Percentiles rank a stretch among this genome's conserved stretches.
Evolutionary conservation across 1,140 invertebrate genomes (phyloP).

Genomic region (Drosophila kurseongensis): DNA sequence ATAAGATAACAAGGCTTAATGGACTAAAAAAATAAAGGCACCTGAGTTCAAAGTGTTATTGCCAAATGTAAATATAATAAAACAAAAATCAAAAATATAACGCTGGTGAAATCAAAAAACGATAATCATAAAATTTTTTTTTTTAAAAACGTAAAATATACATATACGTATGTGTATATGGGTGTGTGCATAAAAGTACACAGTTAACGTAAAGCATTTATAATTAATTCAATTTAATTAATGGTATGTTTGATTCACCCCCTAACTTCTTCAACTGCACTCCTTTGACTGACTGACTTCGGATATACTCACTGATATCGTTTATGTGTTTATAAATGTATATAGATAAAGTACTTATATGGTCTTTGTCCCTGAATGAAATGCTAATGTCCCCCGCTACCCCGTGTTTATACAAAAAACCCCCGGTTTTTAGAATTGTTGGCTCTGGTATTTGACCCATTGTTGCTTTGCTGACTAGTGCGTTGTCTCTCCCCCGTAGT

Average conservation of each 20-base stretch:
- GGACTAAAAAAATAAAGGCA: slow-evolving; percentile 81
- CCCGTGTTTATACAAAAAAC: not conserved
- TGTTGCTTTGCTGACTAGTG: slow-evolving; percentile 71
- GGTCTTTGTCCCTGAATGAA: slow-evolving; percentile 81
- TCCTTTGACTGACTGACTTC: slow-evolving; percentile 56
- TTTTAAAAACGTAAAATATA: slow-evolving; percentile 18
- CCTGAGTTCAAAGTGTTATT: slow-evolving; percentile 82
- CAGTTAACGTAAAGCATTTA: slow-evolving; percentile 45
- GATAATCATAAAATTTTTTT: slow-evolving; percentile 27
- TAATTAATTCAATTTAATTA: slow-evolving; percentile 67
- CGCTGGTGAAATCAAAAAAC: slow-evolving; percentile 35
- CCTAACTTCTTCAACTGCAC: slow-evolving; percentile 28
- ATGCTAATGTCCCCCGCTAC: slow-evolving; percentile 39
- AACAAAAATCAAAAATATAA: slow-evolving; percentile 56
- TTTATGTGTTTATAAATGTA: slow-evolving; percentile 36
- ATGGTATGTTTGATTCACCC: slow-evolving; percentile 55
- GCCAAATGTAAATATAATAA: slow-evolving; percentile 59
- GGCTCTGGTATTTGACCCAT: slow-evolving; percentile 46
- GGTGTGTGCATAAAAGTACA: slow-evolving; percentile 15
- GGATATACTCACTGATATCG: slow-evolving; percentile 43
- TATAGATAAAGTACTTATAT: slow-evolving; percentile 76
- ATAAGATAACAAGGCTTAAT: slow-evolving; percentile 82
- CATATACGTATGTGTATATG: slow-evolving; percentile 10
- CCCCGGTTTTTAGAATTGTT: slow-evolving; percentile 44
- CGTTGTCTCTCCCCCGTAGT: slow-evolving; percentile 34